Conservation (phyloP, 1,140 invertebrate species). For the Drosophila nebulosa region DNA sequence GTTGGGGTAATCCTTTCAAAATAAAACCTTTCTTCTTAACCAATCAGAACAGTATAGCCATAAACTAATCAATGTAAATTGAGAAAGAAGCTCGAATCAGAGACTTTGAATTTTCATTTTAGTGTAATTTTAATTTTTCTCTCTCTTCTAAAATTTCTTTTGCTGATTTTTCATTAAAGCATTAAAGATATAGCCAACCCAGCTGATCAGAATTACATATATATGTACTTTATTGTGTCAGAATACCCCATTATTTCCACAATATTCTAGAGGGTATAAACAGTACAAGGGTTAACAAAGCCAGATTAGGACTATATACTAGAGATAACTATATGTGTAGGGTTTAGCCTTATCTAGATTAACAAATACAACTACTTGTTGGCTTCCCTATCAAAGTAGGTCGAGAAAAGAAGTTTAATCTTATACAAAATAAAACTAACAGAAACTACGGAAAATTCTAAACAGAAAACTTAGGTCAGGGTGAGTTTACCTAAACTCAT, state of each 20-base stretch:
- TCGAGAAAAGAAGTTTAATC: constrained; percentile 27
- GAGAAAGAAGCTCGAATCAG: too few species aligned
- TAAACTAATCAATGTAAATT: too few species aligned
- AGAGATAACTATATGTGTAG: background rate
- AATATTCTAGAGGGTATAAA: background rate
- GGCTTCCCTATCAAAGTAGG: constrained; percentile 32
- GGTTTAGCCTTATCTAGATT: constrained; percentile 33
- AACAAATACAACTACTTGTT: constrained; percentile 7
- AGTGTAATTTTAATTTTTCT: too few species aligned
- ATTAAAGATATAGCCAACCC: too few species aligned
- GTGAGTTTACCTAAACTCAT: background rate
- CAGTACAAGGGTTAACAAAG: background rate
- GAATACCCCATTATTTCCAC: background rate
- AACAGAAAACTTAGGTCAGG: constrained; percentile 4
- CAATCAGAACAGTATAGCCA: too few species aligned
- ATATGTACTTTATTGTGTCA: background rate
- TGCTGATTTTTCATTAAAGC: too few species aligned
- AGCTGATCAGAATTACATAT: background rate
- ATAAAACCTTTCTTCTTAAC: too few species aligned
- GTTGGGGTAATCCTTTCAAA: too few species aligned
- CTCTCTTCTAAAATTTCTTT: too few species aligned
- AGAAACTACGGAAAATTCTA: background rate
- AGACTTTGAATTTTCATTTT: too few species aligned
- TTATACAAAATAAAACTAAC: background rate
- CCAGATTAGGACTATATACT: background rate